Evolutionary conservation across 37 sponge, comb jelly and placozoan genomes (phyloP), one percentile per base, ranked within the genome.

Genomic region (Ianthella basta): DNA sequence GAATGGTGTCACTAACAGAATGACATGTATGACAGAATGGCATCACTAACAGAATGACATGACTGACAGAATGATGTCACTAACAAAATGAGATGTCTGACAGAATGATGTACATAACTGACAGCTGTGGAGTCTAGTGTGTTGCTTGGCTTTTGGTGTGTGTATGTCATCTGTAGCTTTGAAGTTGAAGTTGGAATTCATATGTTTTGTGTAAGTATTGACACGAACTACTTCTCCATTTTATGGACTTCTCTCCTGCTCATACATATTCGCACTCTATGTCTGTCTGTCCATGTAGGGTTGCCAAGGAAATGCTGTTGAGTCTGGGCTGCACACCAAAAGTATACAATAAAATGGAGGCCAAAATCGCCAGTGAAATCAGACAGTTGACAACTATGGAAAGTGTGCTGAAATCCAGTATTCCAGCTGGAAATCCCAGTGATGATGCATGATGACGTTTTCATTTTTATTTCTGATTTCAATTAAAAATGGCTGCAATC

Each of bases 251-350:
- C 88, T 77, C 53, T 86, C 36, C 27, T 75, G 79, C 27, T 92
- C 92, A 88, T 86, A 92, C 63, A 86, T 89, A 18, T 88, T 83
- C 55, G 83, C 83, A 25, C 88, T 83, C 69, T 86, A 83, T 27
- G 79, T 33, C 40, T 77, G 83, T 57, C 86, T 75, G 0, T 87
- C 83, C 44, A 80, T 95, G 40, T 44, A 88, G 91, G 19, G 86
- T 88, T 81, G 93, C 85, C 13, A 23, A 36, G 21, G 25, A 33
- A 32, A 66, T 91, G 15, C 87, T 95, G 16, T 14, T 70, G 8
- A 24, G 41, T n/a, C 83, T 95, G 25, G 95, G 95, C 12, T 64
- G 60, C 29, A 56, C 19, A 12, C 70, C 66, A 14, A 80, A 80
- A 25, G 80, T 37, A 10, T 29, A 74, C 20, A 90, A 95, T 60